Evolutionary conservation across 2,888 invertebrate genomes (phyloP).

Genomic region (Encarsia formosa): DNA sequence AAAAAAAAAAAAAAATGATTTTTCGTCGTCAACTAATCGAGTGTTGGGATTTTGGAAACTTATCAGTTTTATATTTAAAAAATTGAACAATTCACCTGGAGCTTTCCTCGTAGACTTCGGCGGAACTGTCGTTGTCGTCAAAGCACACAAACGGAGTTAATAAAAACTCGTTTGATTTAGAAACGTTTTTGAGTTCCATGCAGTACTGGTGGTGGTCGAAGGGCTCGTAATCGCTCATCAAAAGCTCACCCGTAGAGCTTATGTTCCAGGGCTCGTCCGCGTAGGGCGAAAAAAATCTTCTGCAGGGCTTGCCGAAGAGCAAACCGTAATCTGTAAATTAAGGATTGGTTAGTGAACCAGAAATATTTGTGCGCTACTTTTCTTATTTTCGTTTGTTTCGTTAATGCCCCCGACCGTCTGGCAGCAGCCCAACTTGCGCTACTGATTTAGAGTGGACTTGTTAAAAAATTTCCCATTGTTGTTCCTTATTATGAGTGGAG

Average conservation of each 20-base stretch:
- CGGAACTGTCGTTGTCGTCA: conserved; percentile 15
- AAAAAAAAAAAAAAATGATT: background rate
- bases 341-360: background rate
- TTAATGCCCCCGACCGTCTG: background rate
- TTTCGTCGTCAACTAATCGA: background rate
- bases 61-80: background rate
- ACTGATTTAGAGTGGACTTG: too few relatives aligned
- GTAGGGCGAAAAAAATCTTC: conserved; percentile 29
- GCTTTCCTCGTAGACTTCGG: background rate
- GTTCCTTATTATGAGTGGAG: too few relatives aligned
- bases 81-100: background rate
- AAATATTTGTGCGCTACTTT: background rate
- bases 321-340: conserved; percentile 39
- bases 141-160: conserved; percentile 43
- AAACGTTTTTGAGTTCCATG: conserved; percentile 37
- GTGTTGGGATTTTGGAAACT: background rate
- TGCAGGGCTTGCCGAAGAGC: conserved; percentile 35
- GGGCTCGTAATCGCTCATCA: conserved; percentile 21
- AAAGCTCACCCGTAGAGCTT: conserved; percentile 35
- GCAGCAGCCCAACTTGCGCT: background rate
- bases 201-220: conserved; percentile 40
- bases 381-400: background rate
- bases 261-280: conserved; percentile 36
- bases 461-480: too few relatives aligned
- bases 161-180: conserved; percentile 4